Base-by-base conservation (phyloP, 2,113 vertebrate species). In the Oxygymnocypris stewartii region DNA sequence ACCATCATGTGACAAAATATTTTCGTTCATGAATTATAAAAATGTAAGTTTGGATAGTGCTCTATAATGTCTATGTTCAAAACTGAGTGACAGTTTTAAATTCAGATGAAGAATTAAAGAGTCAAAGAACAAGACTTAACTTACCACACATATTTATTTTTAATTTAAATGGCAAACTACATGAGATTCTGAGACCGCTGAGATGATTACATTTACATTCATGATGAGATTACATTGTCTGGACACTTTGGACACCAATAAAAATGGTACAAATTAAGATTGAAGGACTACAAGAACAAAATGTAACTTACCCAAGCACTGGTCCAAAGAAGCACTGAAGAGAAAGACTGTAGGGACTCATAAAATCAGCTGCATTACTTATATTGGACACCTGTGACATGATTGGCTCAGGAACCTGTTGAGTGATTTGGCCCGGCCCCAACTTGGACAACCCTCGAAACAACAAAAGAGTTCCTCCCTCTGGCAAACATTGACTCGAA, bases 351-450 rank as follows among this genome's bases (percentile, higher is more conserved):
- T 35, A 28, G 11, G 37, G 47, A 16, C 37, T 47, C 6, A 2
- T 20, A 71, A 65, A 20, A 28, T 28, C 6, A 20, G 20, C 28
- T 18, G 47, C 37, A n/a, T 35, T 74, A 61, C 47, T 61, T 86
- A 40, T 81, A 84, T 28, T 9, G 14, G 20, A 28, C 77, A 51
- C 61, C 75, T 84, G 28, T n/a, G 16, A 10, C 75, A 20, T 88
- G 85, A 90, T 90, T 88, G 84, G 79, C 87, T 59, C 23, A 67
- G 18, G 14, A 54, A 20, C 63, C 37, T 37, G 63, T 74, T 20
- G n/a, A 23, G 42, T 35, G 12, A 14, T 10, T 85, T 88, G 82
- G 85, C 14, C 18, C 75, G 5, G 78, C 63, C 51, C 78, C 44
- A 82, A 54, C 57, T 6, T 69, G 42, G 61, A 35, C 80, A 82